phyloP scores from a whole-genome alignment of 2,797 vertebrate species.

The Scarus forsteni region DNA sequence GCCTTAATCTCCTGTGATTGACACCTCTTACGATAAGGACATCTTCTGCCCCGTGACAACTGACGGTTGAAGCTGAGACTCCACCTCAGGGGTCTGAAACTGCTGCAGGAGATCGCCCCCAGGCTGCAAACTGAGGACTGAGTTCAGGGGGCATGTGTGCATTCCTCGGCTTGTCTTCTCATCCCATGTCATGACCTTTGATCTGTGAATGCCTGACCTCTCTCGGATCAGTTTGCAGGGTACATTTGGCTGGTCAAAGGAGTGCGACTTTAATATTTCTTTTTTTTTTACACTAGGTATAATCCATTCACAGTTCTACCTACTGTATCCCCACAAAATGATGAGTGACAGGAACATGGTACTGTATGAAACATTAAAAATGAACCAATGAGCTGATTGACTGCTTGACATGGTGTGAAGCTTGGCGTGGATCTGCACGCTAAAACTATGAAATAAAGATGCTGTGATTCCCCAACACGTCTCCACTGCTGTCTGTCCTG shows the following conservation, averaged over 20 bases:
- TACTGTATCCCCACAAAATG: constrained; percentile 74
- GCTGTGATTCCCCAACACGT: constrained; percentile 12
- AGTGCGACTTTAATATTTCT: constrained; percentile 81
- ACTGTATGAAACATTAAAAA: constrained; percentile 71
- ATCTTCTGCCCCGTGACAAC: constrained; percentile 18
- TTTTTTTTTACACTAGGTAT: constrained; percentile 60
- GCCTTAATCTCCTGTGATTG: constrained; percentile 61
- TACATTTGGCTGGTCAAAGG: constrained; percentile 52
- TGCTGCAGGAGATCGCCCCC: constrained; percentile 22
- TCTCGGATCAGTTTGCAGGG: constrained; percentile 43
- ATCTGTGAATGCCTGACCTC: constrained; percentile 46
- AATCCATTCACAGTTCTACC: constrained; percentile 55
- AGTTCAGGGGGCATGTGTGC: not conserved
- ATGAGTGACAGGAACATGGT: constrained; percentile 75
- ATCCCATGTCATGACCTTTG: constrained; percentile 37
- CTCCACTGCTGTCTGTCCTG: constrained; percentile 18
- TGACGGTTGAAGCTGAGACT: constrained; percentile 9
- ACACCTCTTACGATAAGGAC: constrained; percentile 53
- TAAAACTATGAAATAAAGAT: constrained; percentile 73
- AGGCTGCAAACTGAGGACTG: constrained; percentile 30
- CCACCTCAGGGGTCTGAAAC: constrained; percentile 23
- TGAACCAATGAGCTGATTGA: constrained; percentile 14
- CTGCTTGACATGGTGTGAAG: constrained; percentile 66
- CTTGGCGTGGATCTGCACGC: constrained; percentile 26
- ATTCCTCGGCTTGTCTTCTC: constrained; percentile 36